phyloP scores from a whole-genome alignment of 2,113 vertebrate genomes.

The Bettongia penicillata region DNA sequence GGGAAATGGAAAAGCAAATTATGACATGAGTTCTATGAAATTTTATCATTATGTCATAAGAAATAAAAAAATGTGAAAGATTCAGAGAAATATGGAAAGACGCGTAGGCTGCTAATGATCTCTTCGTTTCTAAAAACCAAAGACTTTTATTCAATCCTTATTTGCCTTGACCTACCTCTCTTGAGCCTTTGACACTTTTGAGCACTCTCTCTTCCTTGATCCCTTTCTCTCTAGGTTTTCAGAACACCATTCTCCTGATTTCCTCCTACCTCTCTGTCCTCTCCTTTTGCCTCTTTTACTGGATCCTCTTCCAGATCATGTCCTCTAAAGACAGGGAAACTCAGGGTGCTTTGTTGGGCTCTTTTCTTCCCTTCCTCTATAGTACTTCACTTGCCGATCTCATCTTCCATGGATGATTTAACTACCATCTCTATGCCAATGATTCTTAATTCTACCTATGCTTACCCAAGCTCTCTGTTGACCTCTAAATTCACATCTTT shows the following conservation, averaged over 20 bases:
- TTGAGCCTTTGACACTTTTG: background rate
- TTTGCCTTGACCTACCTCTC: background rate
- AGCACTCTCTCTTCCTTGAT: background rate
- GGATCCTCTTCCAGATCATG: background rate
- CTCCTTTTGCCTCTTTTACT: background rate
- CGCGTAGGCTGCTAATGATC: background rate
- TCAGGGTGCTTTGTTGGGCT: too few species aligned
- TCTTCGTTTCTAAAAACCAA: background rate
- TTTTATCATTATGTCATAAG: background rate
- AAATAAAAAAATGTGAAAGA: background rate
- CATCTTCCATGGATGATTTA: background rate
- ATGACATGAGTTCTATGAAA: background rate
- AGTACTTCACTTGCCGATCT: background rate
- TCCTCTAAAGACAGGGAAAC: background rate
- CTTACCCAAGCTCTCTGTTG: background rate
- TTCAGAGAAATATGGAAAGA: background rate
- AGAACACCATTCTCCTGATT: background rate
- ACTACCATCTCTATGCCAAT: background rate
- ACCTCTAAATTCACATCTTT: background rate
- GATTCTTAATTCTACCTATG: background rate
- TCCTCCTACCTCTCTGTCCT: background rate
- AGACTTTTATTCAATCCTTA: background rate
- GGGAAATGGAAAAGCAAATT: background rate
- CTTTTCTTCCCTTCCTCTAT: background rate
- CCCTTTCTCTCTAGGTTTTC: background rate